Conservation (phyloP, 2,888 invertebrate species). For the Stomorhina lunata region DNA sequence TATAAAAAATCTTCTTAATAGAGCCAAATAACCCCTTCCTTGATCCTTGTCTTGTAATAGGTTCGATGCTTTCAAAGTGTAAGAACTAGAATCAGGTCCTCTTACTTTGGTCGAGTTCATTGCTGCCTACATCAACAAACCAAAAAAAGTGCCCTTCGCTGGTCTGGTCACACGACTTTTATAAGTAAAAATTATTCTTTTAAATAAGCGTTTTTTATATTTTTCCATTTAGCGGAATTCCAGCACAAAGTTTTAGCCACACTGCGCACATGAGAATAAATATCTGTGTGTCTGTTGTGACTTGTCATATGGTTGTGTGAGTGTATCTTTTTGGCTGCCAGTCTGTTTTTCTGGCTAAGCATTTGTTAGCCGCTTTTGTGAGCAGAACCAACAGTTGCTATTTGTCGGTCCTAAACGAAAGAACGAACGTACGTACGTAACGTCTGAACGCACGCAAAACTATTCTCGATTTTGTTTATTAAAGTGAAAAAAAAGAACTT, state of each 20-base stretch:
- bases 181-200: background rate
- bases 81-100: too few relatives aligned
- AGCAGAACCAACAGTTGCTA: constrained; percentile 64
- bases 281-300: background rate
- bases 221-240: background rate
- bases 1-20: too few relatives aligned
- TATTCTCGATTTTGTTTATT: constrained; percentile 27
- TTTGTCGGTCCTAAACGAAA: constrained; percentile 63
- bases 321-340: constrained; percentile 29
- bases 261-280: constrained; percentile 9
- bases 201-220: background rate
- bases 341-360: constrained; percentile 46
- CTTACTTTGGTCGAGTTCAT: too few relatives aligned
- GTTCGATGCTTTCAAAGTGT: too few relatives aligned
- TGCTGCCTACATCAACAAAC: too few relatives aligned
- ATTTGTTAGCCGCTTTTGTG: constrained; percentile 57
- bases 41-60: too few relatives aligned
- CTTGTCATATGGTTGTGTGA: background rate
- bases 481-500: too few relatives aligned
- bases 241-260: constrained; percentile 1
- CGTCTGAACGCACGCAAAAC: background rate
- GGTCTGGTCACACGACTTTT: too few relatives aligned
- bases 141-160: background rate
- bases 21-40: too few relatives aligned
- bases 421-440: constrained; percentile 37